phyloP scores from a whole-genome alignment of 2,888 invertebrate genomes.

The Dysmachus trigonus region DNA sequence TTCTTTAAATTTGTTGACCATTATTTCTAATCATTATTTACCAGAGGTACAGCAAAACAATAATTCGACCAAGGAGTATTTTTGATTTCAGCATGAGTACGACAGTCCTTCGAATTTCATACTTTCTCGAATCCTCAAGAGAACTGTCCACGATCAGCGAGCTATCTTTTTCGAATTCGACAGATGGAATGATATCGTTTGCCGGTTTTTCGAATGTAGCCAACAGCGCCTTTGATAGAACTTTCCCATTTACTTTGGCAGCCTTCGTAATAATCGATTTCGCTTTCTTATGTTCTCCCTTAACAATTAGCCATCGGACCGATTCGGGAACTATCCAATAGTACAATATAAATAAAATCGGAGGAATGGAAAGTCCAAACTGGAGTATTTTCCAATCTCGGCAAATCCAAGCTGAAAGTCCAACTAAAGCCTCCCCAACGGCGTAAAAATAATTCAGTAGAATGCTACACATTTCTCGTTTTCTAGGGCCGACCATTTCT shows the following conservation, averaged over 20 bases:
- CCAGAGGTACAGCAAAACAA: conserved; percentile 67
- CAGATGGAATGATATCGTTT: background rate
- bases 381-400: conserved; percentile 71
- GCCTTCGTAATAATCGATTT: conserved; percentile 68
- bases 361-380: conserved; percentile 69
- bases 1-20: too few species aligned
- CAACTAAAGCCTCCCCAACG: conserved; percentile 71
- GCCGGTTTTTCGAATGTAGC: conserved; percentile 60
- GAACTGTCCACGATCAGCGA: conserved; percentile 32
- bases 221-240: conserved; percentile 64
- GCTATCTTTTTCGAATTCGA: conserved; percentile 37
- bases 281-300: conserved; percentile 67
- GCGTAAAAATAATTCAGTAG: conserved; percentile 73
- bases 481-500: conserved; percentile 72
- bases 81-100: conserved; percentile 65
- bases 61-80: conserved; percentile 64
- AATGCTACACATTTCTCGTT: conserved; percentile 71
- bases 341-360: conserved; percentile 69
- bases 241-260: conserved; percentile 68
- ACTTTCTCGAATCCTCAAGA: conserved; percentile 50
- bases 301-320: conserved; percentile 72
- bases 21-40: conserved; percentile 52
- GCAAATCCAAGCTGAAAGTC: conserved; percentile 69
- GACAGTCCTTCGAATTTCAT: conserved; percentile 62
- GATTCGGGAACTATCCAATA: conserved; percentile 74